Evolutionary conservation across 2,888 invertebrate species (phyloP), one percentile per base, ranked within the genome.

Genomic region (Periphyllus acericola): DNA sequence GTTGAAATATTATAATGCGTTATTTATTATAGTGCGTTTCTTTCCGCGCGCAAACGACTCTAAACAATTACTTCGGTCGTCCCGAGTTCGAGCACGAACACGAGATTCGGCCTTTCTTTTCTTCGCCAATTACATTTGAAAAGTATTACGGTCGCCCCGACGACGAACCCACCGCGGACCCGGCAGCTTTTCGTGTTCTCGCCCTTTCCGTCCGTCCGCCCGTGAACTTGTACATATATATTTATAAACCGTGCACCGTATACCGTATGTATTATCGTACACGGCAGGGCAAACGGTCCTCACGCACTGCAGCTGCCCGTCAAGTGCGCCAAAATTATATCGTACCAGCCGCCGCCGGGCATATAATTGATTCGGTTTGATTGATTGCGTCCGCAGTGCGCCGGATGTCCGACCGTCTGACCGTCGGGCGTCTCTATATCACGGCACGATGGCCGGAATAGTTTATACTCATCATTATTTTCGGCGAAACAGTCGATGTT

Each of bases 381-480:
- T 80, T 40, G 80, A 66, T 80, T n/a, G 60, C n/a, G 55, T 55
- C n/a, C 60, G 60, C n/a, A n/a, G n/a, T n/a, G n/a, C 36, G 21
- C 21, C 19, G 17, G 36, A 29, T 55, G 29, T 29, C 78, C 9
- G 55, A 32, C 55, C 25, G 78, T 34, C 79, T 34, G 79, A 34
- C 60, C 55, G 32, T 21, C 34, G 32, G 25, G 79, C 32, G 21
- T 55, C 55, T 79, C n/a, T n/a, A n/a, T n/a, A 46, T 29, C 32
- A 25, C 25, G 55, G 32, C 14, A 55, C 55, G 34, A 3, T 9
- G 40, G 6, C 9, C 9, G 8, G 6, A 40, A 9, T 40, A 11
- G 55, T 79, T 79, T 55, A 60, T 60, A 60, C 25, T 80, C 66
- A 40, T 80, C 36, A 80, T 66, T 66, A 80, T 80, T 80, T 66